These are phyloP conservation scores for Scaptomyza hsui DNA, from an alignment of 1,140 invertebrate species.

Conservation along the genomic window DNA sequence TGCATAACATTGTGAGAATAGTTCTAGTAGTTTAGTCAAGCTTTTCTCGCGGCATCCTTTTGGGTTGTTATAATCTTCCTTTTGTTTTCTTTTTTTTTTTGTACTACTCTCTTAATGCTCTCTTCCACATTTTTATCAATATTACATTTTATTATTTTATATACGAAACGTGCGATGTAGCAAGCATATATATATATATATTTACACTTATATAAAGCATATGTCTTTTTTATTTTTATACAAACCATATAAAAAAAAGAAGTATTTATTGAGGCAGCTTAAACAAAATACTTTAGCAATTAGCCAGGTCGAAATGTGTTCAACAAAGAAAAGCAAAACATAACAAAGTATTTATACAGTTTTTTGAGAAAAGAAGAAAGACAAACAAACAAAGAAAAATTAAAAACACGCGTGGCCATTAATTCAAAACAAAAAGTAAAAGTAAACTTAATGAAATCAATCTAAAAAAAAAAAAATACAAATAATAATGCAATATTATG, in stretches of 20 bases:
- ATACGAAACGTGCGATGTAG: not conserved
- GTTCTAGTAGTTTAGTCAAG: slow-evolving; percentile 52
- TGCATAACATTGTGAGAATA: slow-evolving; percentile 51
- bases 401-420: slow-evolving; percentile 60
- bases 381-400: slow-evolving; percentile 11
- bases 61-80: slow-evolving; percentile 20
- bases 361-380: slow-evolving; percentile 28
- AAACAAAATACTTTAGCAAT: slow-evolving; percentile 46
- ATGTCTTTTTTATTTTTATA: slow-evolving; percentile 56
- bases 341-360: slow-evolving; percentile 49
- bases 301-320: slow-evolving; percentile 62
- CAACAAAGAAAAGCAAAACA: slow-evolving; percentile 34
- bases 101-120: slow-evolving; percentile 2
- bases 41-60: slow-evolving; percentile 43
- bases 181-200: slow-evolving; percentile 20
- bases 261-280: slow-evolving; percentile 36
- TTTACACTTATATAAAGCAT: slow-evolving; percentile 26
- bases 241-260: slow-evolving; percentile 29
- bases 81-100: not conserved
- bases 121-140: slow-evolving; percentile 25
- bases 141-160: slow-evolving; percentile 3
- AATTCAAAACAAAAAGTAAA: slow-evolving; percentile 46
- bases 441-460: slow-evolving; percentile 19
- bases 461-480: not conserved
- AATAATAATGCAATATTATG: slow-evolving; percentile 53